Percentiles rank a stretch among this genome's conserved stretches.
Evolutionary conservation across 2,888 invertebrate species (phyloP).

Genomic region (Megaustenia siamemsis): DNA sequence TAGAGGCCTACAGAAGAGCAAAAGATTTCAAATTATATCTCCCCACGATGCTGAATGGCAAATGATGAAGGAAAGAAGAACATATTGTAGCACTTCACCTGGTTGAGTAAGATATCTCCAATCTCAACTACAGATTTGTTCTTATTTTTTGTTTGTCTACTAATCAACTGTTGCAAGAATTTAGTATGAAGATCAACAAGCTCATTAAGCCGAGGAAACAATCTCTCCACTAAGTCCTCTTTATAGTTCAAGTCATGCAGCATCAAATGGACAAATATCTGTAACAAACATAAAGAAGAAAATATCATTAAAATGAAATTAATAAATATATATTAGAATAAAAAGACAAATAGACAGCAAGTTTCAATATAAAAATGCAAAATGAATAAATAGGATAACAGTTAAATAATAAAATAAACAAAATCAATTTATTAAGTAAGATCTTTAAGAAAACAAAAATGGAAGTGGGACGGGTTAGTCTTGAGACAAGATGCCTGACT

Average conservation of each 20-base stretch:
- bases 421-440: neutral
- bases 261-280: slow-evolving; percentile 14
- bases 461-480: neutral
- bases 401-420: neutral
- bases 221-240: slow-evolving; percentile 86
- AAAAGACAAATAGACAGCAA: too few species aligned
- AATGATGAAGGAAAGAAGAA: too few species aligned
- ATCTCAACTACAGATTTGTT: slow-evolving; percentile 85
- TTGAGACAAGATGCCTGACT: neutral
- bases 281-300: neutral
- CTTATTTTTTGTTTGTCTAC: slow-evolving; percentile 83
- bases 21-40: too few species aligned
- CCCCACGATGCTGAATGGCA: too few species aligned
- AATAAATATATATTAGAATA: too few species aligned
- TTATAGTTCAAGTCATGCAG: slow-evolving; percentile 80
- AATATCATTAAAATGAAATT: too few species aligned
- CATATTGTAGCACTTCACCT: slow-evolving; percentile 83
- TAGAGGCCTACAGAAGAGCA: too few species aligned
- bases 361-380: too few species aligned
- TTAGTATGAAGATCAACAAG: slow-evolving; percentile 91
- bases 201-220: slow-evolving; percentile 93
- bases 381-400: too few species aligned
- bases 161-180: slow-evolving; percentile 86
- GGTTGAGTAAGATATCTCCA: slow-evolving; percentile 91
- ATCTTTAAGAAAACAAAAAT: neutral